phyloP scores from a whole-genome alignment of 2,797 vertebrate genomes.

The Pseudochirops corinnae region DNA sequence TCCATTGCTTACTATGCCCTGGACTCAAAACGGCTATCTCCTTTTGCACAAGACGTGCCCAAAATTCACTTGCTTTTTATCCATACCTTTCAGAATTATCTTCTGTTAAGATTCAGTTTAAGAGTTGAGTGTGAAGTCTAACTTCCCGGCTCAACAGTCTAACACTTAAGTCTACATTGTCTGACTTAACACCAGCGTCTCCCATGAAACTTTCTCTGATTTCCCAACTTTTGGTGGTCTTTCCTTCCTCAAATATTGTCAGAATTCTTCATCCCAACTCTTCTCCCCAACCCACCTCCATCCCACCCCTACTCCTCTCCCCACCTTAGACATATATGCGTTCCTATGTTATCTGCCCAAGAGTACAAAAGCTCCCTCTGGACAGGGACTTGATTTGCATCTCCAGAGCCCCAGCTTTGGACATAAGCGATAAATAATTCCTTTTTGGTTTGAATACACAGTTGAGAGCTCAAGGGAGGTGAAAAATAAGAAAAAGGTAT shows the following conservation, averaged over 20 bases:
- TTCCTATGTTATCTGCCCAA: background rate
- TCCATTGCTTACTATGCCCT: background rate
- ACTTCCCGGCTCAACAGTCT: background rate
- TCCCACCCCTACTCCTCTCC: background rate
- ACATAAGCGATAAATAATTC: background rate
- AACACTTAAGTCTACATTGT: too few relatives aligned
- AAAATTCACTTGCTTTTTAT: background rate
- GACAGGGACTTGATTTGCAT: background rate
- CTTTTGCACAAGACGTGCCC: background rate
- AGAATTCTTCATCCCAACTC: background rate
- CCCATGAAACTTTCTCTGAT: background rate
- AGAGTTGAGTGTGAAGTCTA: background rate
- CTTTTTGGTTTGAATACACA: background rate
- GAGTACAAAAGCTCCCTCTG: background rate
- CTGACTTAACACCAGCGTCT: background rate
- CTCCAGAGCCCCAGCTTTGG: background rate
- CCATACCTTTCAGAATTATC: background rate
- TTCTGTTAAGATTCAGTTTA: background rate
- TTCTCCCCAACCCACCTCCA: background rate
- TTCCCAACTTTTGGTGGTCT: background rate
- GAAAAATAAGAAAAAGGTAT: background rate
- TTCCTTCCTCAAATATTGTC: background rate
- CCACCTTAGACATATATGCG: background rate
- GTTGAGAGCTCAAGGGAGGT: background rate
- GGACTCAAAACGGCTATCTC: background rate